Base-by-base conservation (phyloP, 2,888 invertebrate genomes). In the Diaphora mendica region DNA sequence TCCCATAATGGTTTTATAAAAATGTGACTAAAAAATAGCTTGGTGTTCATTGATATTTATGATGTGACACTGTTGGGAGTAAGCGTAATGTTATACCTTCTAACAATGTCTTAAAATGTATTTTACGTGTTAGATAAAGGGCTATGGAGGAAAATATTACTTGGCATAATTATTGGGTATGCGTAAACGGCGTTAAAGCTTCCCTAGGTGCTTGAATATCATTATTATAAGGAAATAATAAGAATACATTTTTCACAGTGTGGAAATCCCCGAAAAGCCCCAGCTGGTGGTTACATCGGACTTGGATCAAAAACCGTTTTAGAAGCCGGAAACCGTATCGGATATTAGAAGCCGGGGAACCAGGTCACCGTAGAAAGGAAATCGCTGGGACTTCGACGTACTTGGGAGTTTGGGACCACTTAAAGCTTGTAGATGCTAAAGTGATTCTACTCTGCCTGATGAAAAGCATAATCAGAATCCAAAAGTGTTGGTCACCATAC, bases 41-140 rank as follows among this genome's bases (percentile, higher is more conserved):
- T 51, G 51, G 2, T 33, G 9, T 70, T 70, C 62, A 70, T 70
- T 62, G 42, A 62, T 55, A 70, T 26, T 62, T 70, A 70, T 62
- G 26, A 26, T 70, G 62, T 62, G 20, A 26, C 59, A 42, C 70
- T 39, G 42, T 26, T 30, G 70, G 70, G 62, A 48, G 23, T 33
- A 13, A 30, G 11, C 2, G 67, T 48, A 48, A 67, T 48, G 44
- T 48, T 13, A 33, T 48, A 30, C 30, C 20, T 48, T 3, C 7
- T 7, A 13, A 30, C 30, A 48, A 48, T 55, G 26, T n/a, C 33
- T 48, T 67, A 44, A 67, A 67, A 30, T 62, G 44, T 48, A 15
- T 30, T 48, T 44, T 44, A 11, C 30, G 48, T 30, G 30, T 62
- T 62, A 30, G 26, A 62, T 62, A 62, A 62, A 62, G 62, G 62